phyloP scores from a whole-genome alignment of 2,888 invertebrate species.

The Aproaerema taeniolella region DNA sequence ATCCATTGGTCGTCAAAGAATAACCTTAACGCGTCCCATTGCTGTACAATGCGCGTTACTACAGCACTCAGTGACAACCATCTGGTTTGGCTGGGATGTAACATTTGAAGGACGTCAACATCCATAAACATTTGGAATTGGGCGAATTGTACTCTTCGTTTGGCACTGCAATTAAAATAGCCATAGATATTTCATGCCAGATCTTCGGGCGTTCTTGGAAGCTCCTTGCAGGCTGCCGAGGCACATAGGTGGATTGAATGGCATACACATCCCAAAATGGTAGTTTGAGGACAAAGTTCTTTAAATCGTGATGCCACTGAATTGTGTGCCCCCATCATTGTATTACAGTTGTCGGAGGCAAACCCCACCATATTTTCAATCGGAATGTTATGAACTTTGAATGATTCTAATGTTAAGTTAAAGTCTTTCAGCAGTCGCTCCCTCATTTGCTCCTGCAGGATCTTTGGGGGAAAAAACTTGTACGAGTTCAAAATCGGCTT shows the following conservation, averaged over 20 bases:
- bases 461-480: too few relatives aligned
- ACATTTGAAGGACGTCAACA: neutral
- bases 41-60: too few relatives aligned
- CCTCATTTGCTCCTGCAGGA: too few relatives aligned
- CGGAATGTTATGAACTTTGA: too few relatives aligned
- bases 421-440: too few relatives aligned
- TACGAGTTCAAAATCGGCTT: neutral
- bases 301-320: slow-evolving; percentile 26
- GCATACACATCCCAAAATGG: slow-evolving; percentile 28
- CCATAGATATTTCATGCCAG: neutral
- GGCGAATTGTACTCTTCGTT: neutral
- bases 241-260: slow-evolving; percentile 33
- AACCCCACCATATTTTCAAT: too few relatives aligned
- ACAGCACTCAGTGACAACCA: too few relatives aligned
- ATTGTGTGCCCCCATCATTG: slow-evolving; percentile 26
- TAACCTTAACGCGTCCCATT: too few relatives aligned
- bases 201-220: slow-evolving; percentile 19
- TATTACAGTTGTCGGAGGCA: slow-evolving; percentile 13
- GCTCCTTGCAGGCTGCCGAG: slow-evolving; percentile 28
- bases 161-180: neutral
- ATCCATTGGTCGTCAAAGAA: too few relatives aligned
- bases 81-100: too few relatives aligned
- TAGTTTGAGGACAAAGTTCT: slow-evolving; percentile 18
- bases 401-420: too few relatives aligned
- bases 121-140: neutral